A percentile compares a stretch with the other conserved stretches of the same genome.
These are phyloP conservation scores for Drosophila sordidula DNA, from an alignment of 2,888 invertebrate species.

Conservation along the genomic window DNA sequence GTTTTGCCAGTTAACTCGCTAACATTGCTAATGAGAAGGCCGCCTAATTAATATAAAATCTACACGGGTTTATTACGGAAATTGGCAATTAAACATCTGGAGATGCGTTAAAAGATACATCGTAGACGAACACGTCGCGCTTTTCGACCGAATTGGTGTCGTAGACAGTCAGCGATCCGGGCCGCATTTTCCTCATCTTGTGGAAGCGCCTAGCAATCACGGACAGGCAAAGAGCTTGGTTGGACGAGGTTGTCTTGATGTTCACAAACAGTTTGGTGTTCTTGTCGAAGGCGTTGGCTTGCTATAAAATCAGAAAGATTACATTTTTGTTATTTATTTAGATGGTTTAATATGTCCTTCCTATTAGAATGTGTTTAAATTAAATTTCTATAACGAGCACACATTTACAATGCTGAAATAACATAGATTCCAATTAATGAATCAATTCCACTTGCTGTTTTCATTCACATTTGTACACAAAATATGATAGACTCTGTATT, in stretches of 20 bases:
- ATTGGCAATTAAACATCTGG: slow-evolving; percentile 60
- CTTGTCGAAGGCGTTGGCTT: slow-evolving; percentile 1
- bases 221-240: slow-evolving; percentile 3
- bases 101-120: slow-evolving; percentile 1
- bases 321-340: no score
- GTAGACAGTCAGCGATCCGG: slow-evolving; percentile 14
- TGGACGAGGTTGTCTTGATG: neutral
- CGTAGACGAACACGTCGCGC: slow-evolving; percentile 15
- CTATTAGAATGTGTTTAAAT: no score
- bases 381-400: no score
- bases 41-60: slow-evolving; percentile 53
- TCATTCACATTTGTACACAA: no score
- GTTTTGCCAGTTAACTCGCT: slow-evolving; percentile 23
- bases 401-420: no score
- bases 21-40: slow-evolving; percentile 57
- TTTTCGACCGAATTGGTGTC: slow-evolving; percentile 29
- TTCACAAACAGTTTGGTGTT: slow-evolving; percentile 28
- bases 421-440: no score
- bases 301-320: slow-evolving; percentile 14
- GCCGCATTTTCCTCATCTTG: slow-evolving; percentile 18
- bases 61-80: slow-evolving; percentile 62
- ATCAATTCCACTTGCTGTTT: no score
- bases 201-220: neutral
- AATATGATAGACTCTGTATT: no score
- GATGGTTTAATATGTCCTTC: no score